Percentiles rank a stretch among this genome's conserved stretches.
These are phyloP conservation scores for Aythya baeri DNA, from an alignment of 2,113 vertebrate species.

Conservation along the genomic window DNA sequence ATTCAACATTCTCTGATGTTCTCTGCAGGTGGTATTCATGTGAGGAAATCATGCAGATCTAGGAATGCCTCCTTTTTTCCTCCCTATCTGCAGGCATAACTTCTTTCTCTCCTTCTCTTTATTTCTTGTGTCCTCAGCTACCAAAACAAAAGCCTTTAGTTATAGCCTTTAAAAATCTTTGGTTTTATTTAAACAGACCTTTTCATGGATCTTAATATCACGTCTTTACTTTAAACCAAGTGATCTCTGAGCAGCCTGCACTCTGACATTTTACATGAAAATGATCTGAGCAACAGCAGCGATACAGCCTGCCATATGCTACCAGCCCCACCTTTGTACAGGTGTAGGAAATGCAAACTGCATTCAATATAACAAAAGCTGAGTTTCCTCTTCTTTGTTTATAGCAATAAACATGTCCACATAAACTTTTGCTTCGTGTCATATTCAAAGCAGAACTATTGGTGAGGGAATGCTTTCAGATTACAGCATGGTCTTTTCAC, in stretches of 20 bases:
- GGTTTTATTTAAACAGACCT: background rate
- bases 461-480: background rate
- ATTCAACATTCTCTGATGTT: background rate
- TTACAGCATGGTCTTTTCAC: background rate
- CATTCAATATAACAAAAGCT: background rate
- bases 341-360: background rate
- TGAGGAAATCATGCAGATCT: background rate
- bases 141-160: background rate
- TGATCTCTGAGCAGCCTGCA: background rate
- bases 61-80: background rate
- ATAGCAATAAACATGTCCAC: background rate
- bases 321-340: background rate
- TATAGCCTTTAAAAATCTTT: background rate
- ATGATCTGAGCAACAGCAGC: background rate
- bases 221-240: background rate
- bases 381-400: background rate
- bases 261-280: conserved; percentile 10
- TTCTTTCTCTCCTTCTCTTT: background rate
- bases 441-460: background rate
- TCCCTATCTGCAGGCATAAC: background rate
- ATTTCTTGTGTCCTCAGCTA: background rate
- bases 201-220: background rate
- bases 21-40: background rate
- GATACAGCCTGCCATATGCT: background rate
- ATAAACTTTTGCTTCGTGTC: background rate